These are phyloP conservation scores for Melanchra persicariae DNA, from an alignment of 2,888 invertebrate genomes.

Conservation along the genomic window DNA sequence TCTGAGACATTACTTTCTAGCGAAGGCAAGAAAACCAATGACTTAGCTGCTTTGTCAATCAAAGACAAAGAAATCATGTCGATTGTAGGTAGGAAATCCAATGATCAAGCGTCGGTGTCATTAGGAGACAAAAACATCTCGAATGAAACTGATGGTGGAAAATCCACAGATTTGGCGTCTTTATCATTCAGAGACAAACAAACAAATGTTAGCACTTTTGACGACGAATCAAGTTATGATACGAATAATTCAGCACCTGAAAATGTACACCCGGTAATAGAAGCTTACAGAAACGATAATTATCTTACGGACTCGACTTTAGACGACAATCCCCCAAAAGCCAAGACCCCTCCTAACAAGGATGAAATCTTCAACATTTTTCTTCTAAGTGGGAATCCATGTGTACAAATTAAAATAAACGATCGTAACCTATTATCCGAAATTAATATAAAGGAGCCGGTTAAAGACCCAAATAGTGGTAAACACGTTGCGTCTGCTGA, in stretches of 20 bases:
- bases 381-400: slow-evolving; percentile 72
- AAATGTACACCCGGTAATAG: slow-evolving; percentile 62
- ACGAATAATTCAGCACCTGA: slow-evolving; percentile 30
- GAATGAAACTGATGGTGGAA: slow-evolving; percentile 13
- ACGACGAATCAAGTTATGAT: slow-evolving; percentile 38
- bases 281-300: slow-evolving; percentile 80
- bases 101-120: slow-evolving; percentile 17
- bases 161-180: slow-evolving; percentile 36
- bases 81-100: slow-evolving; percentile 53
- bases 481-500: slow-evolving; percentile 80
- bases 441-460: slow-evolving; percentile 77
- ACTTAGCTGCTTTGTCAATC: slow-evolving; percentile 11
- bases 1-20: slow-evolving; percentile 72
- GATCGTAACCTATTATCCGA: slow-evolving; percentile 80
- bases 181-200: slow-evolving; percentile 47
- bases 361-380: slow-evolving; percentile 78
- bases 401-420: slow-evolving; percentile 78
- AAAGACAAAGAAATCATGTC: slow-evolving; percentile 38
- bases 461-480: slow-evolving; percentile 44
- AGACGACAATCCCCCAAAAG: slow-evolving; percentile 69
- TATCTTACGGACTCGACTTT: slow-evolving; percentile 77
- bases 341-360: slow-evolving; percentile 52
- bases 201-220: slow-evolving; percentile 37
- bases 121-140: slow-evolving; percentile 26
- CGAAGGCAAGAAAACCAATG: slow-evolving; percentile 52